phyloP scores from a whole-genome alignment of 1,140 invertebrate genomes.

The Leptinotarsa lineolata region DNA sequence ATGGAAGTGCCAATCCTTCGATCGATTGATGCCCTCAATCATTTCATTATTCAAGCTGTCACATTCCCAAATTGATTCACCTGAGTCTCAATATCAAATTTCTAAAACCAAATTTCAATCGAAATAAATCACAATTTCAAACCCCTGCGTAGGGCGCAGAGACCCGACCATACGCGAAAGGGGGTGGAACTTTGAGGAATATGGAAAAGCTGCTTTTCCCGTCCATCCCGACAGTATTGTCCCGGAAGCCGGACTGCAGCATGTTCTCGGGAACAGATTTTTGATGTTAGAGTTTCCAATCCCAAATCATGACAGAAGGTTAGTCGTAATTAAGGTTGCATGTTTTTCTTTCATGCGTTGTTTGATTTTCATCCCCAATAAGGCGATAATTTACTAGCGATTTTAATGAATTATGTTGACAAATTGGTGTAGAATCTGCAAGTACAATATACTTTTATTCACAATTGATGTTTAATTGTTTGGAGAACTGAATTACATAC shows the following conservation, averaged over 20 bases:
- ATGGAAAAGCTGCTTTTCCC: neutral
- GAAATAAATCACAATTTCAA: neutral
- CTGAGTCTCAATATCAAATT: too few relatives aligned
- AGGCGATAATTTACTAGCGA: too few relatives aligned
- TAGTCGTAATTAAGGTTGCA: constrained; percentile 34
- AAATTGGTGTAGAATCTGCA: too few relatives aligned
- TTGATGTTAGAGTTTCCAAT: constrained; percentile 8
- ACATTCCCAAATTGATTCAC: too few relatives aligned
- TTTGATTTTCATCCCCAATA: too few relatives aligned
- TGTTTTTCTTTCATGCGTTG: constrained; percentile 17
- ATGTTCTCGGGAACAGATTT: neutral
- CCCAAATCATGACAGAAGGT: constrained; percentile 37
- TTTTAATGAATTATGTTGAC: too few relatives aligned
- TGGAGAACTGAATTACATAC: neutral
- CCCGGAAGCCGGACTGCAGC: neutral
- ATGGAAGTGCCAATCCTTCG: too few relatives aligned
- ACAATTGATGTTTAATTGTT: too few relatives aligned
- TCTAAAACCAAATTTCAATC: too few relatives aligned
- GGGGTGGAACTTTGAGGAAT: neutral
- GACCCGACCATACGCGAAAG: neutral
- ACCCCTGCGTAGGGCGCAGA: neutral
- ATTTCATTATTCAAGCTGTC: too few relatives aligned
- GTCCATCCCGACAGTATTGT: constrained; percentile 7
- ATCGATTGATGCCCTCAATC: too few relatives aligned
- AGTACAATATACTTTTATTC: too few relatives aligned